These are phyloP conservation scores for Benthosema pterotum DNA, from an alignment of 2,797 vertebrate genomes.

Conservation along the genomic window DNA sequence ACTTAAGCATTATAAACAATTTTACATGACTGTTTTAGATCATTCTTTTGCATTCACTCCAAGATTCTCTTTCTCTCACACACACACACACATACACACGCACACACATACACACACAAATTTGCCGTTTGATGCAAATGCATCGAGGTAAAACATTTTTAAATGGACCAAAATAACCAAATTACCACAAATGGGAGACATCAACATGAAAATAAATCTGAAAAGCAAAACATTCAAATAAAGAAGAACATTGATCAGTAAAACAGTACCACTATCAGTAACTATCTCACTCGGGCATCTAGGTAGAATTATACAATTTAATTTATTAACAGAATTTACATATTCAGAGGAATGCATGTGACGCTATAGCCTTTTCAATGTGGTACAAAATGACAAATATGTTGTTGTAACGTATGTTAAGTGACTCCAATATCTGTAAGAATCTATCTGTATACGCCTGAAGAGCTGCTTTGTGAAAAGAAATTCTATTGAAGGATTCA, in stretches of 20 bases:
- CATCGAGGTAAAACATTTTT: constrained; percentile 1
- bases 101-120: not conserved
- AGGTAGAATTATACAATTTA: constrained; percentile 13
- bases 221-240: constrained; percentile 47
- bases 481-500: constrained; percentile 42
- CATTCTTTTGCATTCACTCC: constrained; percentile 38
- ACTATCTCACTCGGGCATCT: constrained; percentile 11
- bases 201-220: constrained; percentile 3
- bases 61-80: not conserved
- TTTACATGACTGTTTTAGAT: constrained; percentile 23
- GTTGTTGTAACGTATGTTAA: constrained; percentile 11
- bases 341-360: constrained; percentile 31
- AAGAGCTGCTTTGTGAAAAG: constrained; percentile 24
- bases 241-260: constrained; percentile 39
- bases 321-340: constrained; percentile 42
- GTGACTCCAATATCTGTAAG: constrained; percentile 18
- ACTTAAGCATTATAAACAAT: constrained; percentile 30
- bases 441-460: constrained; percentile 13
- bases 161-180: constrained; percentile 21
- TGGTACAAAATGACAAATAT: constrained; percentile 11
- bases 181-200: constrained; percentile 17
- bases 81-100: not conserved
- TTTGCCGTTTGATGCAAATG: too few relatives aligned
- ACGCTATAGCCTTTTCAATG: constrained; percentile 13
- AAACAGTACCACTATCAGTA: constrained; percentile 38